Conservation (phyloP, 1,140 invertebrate species). For the Bombus superbus region DNA sequence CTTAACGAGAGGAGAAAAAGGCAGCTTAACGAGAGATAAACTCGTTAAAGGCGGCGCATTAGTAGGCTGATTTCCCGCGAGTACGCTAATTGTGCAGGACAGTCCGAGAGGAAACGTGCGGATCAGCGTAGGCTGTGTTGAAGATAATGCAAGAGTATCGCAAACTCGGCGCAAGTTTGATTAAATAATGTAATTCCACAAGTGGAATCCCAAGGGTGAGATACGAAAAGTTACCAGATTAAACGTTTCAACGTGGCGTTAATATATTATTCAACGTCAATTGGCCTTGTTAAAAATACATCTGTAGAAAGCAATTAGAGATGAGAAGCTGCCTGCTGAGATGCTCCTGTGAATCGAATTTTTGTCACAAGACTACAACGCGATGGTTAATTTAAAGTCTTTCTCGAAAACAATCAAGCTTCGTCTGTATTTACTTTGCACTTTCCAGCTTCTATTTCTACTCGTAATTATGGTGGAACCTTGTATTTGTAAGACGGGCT, state of each 20-base stretch:
- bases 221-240: constrained; percentile 5
- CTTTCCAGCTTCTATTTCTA: no score
- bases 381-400: not conserved
- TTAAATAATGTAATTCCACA: constrained; percentile 36
- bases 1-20: no score
- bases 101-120: not conserved
- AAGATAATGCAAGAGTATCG: constrained; percentile 19
- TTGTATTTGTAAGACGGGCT: no score
- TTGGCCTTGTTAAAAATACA: constrained; percentile 15
- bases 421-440: not conserved
- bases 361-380: not conserved
- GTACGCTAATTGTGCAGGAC: constrained; percentile 27
- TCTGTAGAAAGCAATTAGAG: not conserved
- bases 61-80: constrained; percentile 36
- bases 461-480: no score
- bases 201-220: not conserved
- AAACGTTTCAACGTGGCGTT: constrained; percentile 18
- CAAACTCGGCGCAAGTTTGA: constrained; percentile 17
- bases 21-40: constrained; percentile 2
- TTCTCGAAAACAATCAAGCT: not conserved
- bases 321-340: no score
- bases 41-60: constrained; percentile 18
- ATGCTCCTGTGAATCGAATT: not conserved
- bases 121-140: constrained; percentile 7
- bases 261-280: constrained; percentile 26